Percentiles rank a stretch among this genome's conserved stretches.
These are phyloP conservation scores for Syrrhaptes paradoxus DNA, from an alignment of 2,113 vertebrate species.

Conservation along the genomic window DNA sequence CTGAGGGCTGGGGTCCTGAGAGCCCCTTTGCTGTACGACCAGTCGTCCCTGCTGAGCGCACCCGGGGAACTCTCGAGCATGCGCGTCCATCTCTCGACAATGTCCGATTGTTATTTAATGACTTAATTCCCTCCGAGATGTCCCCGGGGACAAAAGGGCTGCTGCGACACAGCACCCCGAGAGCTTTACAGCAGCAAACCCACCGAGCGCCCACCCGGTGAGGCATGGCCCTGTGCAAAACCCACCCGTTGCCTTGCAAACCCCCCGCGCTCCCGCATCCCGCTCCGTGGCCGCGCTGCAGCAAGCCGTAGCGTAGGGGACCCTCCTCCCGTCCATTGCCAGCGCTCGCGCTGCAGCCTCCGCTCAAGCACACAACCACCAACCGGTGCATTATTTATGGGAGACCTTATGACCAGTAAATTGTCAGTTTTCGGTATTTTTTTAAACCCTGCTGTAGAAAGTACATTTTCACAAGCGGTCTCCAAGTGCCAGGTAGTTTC, in stretches of 20 bases:
- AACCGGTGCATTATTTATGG: slow-evolving; percentile 7
- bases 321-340: background rate
- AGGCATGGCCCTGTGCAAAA: background rate
- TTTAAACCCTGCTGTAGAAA: background rate
- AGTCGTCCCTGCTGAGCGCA: fast-evolving
- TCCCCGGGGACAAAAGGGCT: background rate
- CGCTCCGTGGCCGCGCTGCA: background rate
- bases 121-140: background rate
- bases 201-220: background rate
- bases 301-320: background rate
- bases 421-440: background rate
- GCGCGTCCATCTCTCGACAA: fast-evolving
- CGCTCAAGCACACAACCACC: background rate
- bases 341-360: background rate
- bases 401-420: background rate
- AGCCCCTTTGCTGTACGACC: fast-evolving
- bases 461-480: background rate
- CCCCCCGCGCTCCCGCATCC: background rate
- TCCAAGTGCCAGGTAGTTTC: slow-evolving; percentile 56
- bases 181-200: background rate
- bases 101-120: background rate
- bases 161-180: background rate
- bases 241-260: background rate
- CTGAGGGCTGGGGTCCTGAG: background rate
- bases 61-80: background rate